Evolutionary conservation across 2,888 invertebrate species (phyloP), one percentile per base, ranked within the genome.

Genomic region (Lamellibrachia columna): DNA sequence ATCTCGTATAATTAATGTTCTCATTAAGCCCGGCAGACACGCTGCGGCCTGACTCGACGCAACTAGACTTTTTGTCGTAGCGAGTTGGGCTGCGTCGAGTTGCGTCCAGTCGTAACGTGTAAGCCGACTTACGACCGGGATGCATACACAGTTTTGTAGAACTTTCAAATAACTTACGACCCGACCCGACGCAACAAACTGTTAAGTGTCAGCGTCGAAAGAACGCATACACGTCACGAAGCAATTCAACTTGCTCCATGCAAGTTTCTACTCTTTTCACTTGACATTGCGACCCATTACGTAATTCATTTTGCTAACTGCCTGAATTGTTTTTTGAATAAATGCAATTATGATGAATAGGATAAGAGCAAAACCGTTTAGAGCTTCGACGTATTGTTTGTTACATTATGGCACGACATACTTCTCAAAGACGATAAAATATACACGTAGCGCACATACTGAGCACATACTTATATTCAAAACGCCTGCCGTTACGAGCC

Each of bases 401-500:
- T 4, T 75, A 75, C n/a, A 3, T 75, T 11, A 4, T 22, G n/a
- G 75, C 40, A 40, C 40, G 40, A 40, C 40, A 40, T 40, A 40
- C 40, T 40, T 40, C 40, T 40, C 40, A 40, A 40, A 40, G 1
- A 40, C 40, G 40, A 40, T 40, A 40, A 40, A 40, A 40, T 40
- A 40, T 40, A 40, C 40, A 40, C 40, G 40, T 40, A 40, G 40
- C 75, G 75, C 22, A 22, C 40, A 40, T 40, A 11, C 6, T 11
- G 53, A 53, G 53, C 53, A 52, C 91, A 53, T 91, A 91, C 91
- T 91, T 52, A 91, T 53, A n/a, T 53, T 53, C 53, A 40, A 92
- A n/a, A 52, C n/a, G 40, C 90, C 52, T 40, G 91, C 58, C 92
- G 75, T 15, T 9, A 90, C 91, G 22, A 93, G 91, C 93, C 93